A percentile compares a stretch with the other conserved stretches of the same genome.
phyloP scores from a whole-genome alignment of 2,113 vertebrate genomes.

The human (Homo sapiens) region DNA sequence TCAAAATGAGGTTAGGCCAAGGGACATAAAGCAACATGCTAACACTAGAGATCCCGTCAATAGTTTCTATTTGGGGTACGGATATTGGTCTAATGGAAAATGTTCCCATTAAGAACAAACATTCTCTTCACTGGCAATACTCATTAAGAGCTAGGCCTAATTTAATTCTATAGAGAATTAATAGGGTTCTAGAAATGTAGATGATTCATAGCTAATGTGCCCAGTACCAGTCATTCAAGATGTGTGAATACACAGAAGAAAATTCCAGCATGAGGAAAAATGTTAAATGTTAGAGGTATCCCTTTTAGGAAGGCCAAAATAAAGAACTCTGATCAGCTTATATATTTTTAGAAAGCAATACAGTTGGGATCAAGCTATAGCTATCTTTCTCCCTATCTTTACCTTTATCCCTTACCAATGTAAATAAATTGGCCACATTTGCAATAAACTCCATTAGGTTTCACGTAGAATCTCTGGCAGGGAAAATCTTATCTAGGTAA shows the following conservation, averaged over 20 bases:
- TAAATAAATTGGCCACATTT: neutral
- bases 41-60: too few species aligned
- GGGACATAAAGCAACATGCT: neutral
- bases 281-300: neutral
- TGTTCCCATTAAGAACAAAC: neutral
- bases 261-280: neutral
- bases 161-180: constrained; percentile 32
- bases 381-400: neutral
- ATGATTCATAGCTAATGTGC: neutral
- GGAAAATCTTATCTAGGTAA: neutral
- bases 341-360: neutral
- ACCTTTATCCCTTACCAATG: neutral
- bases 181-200: neutral
- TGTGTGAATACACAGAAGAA: neutral
- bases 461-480: neutral
- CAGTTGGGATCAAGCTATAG: neutral
- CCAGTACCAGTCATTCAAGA: neutral
- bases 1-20: neutral
- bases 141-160: neutral
- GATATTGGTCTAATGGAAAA: neutral
- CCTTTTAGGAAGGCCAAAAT: neutral
- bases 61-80: neutral
- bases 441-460: neutral
- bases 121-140: neutral
- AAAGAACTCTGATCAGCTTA: neutral